Percentiles rank a stretch among this genome's conserved stretches.
Conservation (phyloP, 1,140 invertebrate species). For the Aethina tumida region DNA sequence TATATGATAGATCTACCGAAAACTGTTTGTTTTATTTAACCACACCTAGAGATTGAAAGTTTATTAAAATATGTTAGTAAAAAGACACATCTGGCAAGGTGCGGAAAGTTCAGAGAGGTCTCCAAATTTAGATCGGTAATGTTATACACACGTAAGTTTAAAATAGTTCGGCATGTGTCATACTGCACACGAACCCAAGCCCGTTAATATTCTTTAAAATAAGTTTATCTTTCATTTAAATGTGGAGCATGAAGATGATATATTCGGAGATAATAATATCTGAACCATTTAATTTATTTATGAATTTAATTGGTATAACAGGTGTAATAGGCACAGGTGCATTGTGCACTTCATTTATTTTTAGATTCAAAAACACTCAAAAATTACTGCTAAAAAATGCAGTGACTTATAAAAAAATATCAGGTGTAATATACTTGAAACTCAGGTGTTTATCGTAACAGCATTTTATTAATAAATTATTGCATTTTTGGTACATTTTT, state of each 20-base stretch:
- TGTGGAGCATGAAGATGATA: slow-evolving; percentile 9
- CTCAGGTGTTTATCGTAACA: slow-evolving; percentile 22
- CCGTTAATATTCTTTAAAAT: slow-evolving; percentile 6
- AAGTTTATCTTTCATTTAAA: slow-evolving; percentile 11
- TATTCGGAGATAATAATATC: neutral
- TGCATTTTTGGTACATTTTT: slow-evolving; percentile 26
- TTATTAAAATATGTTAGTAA: slow-evolving; percentile 1
- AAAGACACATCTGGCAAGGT: slow-evolving; percentile 16
- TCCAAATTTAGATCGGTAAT: slow-evolving; percentile 36
- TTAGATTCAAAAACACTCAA: slow-evolving; percentile 4
- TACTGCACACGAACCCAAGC: slow-evolving; percentile 30
- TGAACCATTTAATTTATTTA: neutral
- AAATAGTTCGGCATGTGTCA: slow-evolving; percentile 34
- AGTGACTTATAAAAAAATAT: slow-evolving; percentile 4
- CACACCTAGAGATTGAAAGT: too few species aligned
- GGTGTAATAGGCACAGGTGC: neutral
- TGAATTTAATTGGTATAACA: neutral
- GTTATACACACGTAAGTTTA: slow-evolving; percentile 33
- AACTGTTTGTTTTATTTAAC: too few species aligned
- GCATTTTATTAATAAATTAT: slow-evolving; percentile 29
- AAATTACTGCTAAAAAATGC: neutral
- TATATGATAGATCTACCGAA: too few species aligned
- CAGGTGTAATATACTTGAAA: slow-evolving; percentile 17
- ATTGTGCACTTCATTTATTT: neutral
- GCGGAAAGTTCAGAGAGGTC: slow-evolving; percentile 8